Evolutionary conservation across 1,140 invertebrate species (phyloP).

Genomic region (Thaumetopoea pityocampa): DNA sequence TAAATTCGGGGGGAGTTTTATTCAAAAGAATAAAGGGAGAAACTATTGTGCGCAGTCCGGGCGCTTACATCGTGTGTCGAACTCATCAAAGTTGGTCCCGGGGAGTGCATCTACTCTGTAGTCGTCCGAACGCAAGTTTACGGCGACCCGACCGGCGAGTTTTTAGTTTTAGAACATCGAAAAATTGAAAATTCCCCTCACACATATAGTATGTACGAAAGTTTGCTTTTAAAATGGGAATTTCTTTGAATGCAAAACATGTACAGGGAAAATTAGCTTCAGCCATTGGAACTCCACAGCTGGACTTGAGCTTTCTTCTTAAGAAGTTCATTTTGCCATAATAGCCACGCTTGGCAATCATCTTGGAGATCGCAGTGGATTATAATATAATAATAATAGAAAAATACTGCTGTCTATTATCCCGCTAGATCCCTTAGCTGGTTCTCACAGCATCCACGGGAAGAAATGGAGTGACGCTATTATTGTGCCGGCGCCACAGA

Average conservation of each 20-base stretch:
- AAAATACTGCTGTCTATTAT: too few relatives aligned
- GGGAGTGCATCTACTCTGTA: too few relatives aligned
- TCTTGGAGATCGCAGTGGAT: too few relatives aligned
- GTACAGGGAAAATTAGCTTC: too few relatives aligned
- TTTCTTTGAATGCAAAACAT: neutral
- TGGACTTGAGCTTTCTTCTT: neutral
- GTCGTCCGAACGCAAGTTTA: conserved; percentile 13
- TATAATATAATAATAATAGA: too few relatives aligned
- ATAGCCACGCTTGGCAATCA: too few relatives aligned
- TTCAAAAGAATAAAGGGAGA: conserved; percentile 29
- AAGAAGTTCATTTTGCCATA: too few relatives aligned
- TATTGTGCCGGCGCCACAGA: too few relatives aligned
- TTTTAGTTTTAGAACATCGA: conserved; percentile 16
- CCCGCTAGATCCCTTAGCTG: too few relatives aligned
- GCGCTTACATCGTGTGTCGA: conserved; percentile 41
- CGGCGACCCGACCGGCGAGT: conserved; percentile 5
- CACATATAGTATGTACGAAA: conserved; percentile 2
- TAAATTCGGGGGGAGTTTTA: conserved; percentile 31
- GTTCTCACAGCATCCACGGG: too few relatives aligned
- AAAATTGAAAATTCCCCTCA: conserved; percentile 14
- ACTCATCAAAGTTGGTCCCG: conserved; percentile 48
- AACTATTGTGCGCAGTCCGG: conserved; percentile 38
- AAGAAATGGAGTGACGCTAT: too few relatives aligned
- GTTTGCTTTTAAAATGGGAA: neutral
- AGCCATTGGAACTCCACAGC: too few relatives aligned